A percentile compares a stretch with the other conserved stretches of the same genome.
Conservation (phyloP, 53 echinoderm and acorn worm species). For the Luidia sarsii region DNA sequence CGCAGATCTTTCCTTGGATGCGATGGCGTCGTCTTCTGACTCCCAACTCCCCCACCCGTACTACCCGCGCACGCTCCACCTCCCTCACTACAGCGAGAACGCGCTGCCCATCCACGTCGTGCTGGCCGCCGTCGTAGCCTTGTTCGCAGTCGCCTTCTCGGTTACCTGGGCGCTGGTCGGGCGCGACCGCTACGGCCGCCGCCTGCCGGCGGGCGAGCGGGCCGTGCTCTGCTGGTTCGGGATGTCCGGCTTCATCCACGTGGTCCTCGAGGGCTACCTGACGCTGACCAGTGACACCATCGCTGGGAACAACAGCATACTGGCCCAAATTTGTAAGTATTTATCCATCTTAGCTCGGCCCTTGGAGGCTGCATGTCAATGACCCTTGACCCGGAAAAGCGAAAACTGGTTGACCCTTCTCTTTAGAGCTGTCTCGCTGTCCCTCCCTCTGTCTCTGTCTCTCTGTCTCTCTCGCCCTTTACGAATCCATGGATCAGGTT, state of each 20-base stretch:
- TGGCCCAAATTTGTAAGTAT: conserved; percentile 88
- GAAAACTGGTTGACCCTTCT: too few species aligned
- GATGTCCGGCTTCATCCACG: conserved; percentile 76
- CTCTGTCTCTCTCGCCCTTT: too few species aligned
- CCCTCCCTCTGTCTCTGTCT: too few species aligned
- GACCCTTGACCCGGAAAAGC: too few species aligned
- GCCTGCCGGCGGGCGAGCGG: conserved; percentile 42
- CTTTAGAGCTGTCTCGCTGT: too few species aligned
- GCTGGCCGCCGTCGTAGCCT: conserved; percentile 30
- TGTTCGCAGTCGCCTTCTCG: conserved; percentile 52
- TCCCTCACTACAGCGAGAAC: conserved; percentile 52
- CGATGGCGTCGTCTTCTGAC: too few species aligned
- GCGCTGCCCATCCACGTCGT: conserved; percentile 18
- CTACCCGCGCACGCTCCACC: conserved; percentile 29
- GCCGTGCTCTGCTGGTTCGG: conserved; percentile 78
- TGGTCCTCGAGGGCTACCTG: conserved; percentile 70
- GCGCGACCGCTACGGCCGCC: conserved; percentile 55
- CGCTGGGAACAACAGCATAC: conserved; percentile 62
- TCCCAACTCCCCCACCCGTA: conserved; percentile 49
- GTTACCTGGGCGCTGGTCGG: conserved; percentile 57
- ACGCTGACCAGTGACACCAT: conserved; percentile 43
- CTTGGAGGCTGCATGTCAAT: too few species aligned
- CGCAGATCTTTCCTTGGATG: too few species aligned
- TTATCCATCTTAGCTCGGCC: too few species aligned
- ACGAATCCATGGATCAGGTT: too few species aligned